Evolutionary conservation across 2,888 invertebrate species (phyloP).

Genomic region (Helleia helle): DNA sequence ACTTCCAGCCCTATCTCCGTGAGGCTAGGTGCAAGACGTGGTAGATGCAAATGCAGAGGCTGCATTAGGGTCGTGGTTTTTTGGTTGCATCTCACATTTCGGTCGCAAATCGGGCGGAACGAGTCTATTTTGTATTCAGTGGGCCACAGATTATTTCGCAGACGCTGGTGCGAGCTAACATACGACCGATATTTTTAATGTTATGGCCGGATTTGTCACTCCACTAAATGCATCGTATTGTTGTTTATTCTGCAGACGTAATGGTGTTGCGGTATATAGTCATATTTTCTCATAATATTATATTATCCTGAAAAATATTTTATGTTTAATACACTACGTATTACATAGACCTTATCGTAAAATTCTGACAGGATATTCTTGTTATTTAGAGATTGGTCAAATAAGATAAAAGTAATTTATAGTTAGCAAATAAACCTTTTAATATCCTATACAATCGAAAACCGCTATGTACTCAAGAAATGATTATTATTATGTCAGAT

Average conservation of each 20-base stretch:
- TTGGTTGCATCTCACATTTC: constrained; percentile 33
- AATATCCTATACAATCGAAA: no score
- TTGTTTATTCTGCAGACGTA: not conserved
- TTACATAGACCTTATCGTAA: no score
- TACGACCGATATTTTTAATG: constrained; percentile 3
- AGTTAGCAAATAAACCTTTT: no score
- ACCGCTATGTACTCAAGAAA: no score
- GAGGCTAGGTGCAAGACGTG: not conserved
- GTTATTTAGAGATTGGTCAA: no score
- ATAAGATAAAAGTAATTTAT: no score
- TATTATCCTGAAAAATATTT: no score
- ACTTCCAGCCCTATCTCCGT: not conserved
- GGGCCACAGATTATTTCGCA: constrained; percentile 6
- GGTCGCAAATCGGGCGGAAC: constrained; percentile 39
- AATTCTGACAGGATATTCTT: no score
- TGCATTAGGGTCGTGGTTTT: constrained; percentile 13
- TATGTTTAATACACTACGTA: no score
- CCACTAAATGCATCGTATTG: not conserved
- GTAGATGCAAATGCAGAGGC: not conserved
- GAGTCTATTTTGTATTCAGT: constrained; percentile 21
- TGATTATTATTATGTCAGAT: no score
- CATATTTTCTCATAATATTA: no score
- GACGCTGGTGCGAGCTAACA: constrained; percentile 1
- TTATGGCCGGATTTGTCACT: not conserved
- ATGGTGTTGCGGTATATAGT: no score